Percentiles rank a stretch among this genome's conserved stretches.
Evolutionary conservation across 2,113 vertebrate species (phyloP).

Genomic region (Numenius arquata): DNA sequence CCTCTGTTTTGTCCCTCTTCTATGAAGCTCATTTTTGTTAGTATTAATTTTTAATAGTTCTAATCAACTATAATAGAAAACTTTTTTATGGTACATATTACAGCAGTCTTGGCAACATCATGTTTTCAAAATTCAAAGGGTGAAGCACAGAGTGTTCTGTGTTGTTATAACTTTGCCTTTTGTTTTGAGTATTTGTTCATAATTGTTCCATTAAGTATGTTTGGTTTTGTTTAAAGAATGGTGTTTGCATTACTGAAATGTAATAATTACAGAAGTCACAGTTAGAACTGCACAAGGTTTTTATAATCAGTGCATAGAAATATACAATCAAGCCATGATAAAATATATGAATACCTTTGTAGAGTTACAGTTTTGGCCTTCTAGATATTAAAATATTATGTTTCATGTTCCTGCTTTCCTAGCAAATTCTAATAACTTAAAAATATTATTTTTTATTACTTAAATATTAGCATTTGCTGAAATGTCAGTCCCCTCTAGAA

Average conservation of each 20-base stretch:
- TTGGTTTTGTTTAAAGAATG: background rate
- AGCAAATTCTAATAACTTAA: background rate
- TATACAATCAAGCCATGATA: background rate
- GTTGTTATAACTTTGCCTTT: background rate
- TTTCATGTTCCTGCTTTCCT: background rate
- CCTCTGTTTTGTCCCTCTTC: background rate
- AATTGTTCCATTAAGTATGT: background rate
- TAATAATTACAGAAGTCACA: background rate
- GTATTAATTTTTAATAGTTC: background rate
- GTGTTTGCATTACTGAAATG: background rate
- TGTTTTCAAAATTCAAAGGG: background rate
- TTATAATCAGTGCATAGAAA: background rate
- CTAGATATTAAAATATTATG: background rate
- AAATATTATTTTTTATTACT: background rate
- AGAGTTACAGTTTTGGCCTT: background rate
- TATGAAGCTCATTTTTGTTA: background rate
- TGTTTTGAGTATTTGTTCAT: background rate
- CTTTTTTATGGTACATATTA: background rate
- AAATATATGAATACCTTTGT: background rate
- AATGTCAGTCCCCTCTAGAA: background rate
- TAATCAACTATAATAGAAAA: background rate
- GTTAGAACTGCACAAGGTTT: background rate
- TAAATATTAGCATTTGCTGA: background rate
- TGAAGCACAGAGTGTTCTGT: background rate
- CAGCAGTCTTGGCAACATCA: background rate